Evolutionary conservation across 2,113 vertebrate species (phyloP).

Genomic region (Mastomys coucha): DNA sequence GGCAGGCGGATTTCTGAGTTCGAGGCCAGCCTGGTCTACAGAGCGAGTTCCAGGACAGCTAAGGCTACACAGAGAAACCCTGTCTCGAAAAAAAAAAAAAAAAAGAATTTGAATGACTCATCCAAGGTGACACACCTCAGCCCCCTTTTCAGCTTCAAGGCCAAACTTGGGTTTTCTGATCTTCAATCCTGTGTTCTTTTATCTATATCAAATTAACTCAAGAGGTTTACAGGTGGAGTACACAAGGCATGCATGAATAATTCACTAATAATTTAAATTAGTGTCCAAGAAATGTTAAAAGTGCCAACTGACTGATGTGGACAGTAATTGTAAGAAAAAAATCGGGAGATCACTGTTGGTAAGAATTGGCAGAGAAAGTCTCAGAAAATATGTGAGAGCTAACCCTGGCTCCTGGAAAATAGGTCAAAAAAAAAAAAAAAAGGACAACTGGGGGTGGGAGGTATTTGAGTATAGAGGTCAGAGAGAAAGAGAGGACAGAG

Average conservation of each 20-base stretch:
- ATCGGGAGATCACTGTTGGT: slow-evolving; percentile 4
- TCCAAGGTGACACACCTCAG: slow-evolving; percentile 37
- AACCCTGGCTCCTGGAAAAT: slow-evolving; percentile 33
- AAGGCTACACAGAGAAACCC: no score
- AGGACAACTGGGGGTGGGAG: background rate
- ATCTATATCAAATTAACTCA: slow-evolving; percentile 48
- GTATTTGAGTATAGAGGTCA: background rate
- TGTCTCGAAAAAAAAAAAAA: no score
- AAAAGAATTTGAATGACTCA: slow-evolving; percentile 43
- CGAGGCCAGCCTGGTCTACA: no score
- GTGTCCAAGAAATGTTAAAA: slow-evolving; percentile 49
- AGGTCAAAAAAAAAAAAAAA: background rate
- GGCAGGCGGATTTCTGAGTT: no score
- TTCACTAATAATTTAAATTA: slow-evolving; percentile 44
- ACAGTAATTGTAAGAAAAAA: slow-evolving; percentile 11
- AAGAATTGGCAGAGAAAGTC: slow-evolving; percentile 8
- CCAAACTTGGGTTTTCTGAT: slow-evolving; percentile 23
- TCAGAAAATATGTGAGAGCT: slow-evolving; percentile 31
- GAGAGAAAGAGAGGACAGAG: slow-evolving; percentile 13
- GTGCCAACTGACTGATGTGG: background rate
- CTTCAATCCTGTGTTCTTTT: slow-evolving; percentile 37
- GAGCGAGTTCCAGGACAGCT: no score
- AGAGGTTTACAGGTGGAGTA: slow-evolving; percentile 23
- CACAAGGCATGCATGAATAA: slow-evolving; percentile 39
- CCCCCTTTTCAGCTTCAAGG: slow-evolving; percentile 33